Evolutionary conservation across 2,113 vertebrate species (phyloP).

Genomic region (Sprattus sprattus): DNA sequence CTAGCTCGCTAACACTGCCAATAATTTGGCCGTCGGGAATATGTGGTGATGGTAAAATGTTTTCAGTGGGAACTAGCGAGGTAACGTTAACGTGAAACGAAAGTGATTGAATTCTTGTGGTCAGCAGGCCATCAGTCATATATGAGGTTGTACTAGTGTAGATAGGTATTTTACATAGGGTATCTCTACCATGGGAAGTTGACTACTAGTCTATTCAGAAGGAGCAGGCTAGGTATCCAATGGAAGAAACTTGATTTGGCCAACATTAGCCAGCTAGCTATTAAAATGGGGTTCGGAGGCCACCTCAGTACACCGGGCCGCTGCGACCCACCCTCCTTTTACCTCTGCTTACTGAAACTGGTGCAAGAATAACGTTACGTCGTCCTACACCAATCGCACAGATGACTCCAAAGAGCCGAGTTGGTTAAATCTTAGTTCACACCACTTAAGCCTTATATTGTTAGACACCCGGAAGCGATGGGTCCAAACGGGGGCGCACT

Average conservation of each 20-base stretch:
- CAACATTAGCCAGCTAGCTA: not conserved
- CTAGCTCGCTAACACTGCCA: slow-evolving; percentile 25
- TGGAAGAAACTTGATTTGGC: not conserved
- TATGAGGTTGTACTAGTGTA: not conserved
- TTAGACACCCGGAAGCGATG: not conserved
- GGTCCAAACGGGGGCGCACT: not conserved
- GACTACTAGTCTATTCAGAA: not conserved
- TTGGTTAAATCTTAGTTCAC: not conserved
- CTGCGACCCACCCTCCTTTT: slow-evolving; percentile 25
- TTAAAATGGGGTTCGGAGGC: slow-evolving; percentile 29
- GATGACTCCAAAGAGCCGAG: not conserved
- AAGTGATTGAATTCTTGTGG: not conserved
- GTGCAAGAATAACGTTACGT: not conserved
- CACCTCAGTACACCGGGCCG: slow-evolving; percentile 40
- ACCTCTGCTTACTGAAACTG: not conserved
- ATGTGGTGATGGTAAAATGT: slow-evolving; percentile 14
- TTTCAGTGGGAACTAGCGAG: not conserved
- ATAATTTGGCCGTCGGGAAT: slow-evolving; percentile 6
- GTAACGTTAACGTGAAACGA: not conserved
- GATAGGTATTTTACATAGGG: not conserved
- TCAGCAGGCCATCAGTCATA: not conserved
- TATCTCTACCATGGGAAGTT: not conserved
- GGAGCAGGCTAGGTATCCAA: not conserved
- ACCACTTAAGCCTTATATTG: not conserved
- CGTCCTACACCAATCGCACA: not conserved